phyloP scores from a whole-genome alignment of 2,797 vertebrate genomes.

The Pterois miles region DNA sequence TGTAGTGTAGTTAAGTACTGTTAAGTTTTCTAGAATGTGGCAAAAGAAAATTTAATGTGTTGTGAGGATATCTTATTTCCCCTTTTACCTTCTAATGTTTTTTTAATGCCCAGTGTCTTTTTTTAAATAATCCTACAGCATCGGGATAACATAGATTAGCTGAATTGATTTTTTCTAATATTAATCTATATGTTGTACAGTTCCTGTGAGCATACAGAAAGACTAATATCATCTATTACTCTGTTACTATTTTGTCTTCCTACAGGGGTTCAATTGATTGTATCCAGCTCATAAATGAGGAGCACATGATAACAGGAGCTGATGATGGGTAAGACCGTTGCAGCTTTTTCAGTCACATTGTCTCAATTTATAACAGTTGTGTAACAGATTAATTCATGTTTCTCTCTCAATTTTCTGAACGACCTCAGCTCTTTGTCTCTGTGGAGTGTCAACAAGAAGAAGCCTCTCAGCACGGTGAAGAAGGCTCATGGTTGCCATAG shows the following conservation, averaged over 20 bases:
- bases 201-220: not conserved
- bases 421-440: slow-evolving; percentile 87
- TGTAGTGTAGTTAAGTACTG: too few relatives aligned
- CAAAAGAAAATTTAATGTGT: too few relatives aligned
- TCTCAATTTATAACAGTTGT: not conserved
- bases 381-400: slow-evolving; percentile 9
- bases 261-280: slow-evolving; percentile 94
- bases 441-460: slow-evolving; percentile 96
- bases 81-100: too few relatives aligned
- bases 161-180: not conserved
- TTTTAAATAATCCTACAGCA: too few relatives aligned
- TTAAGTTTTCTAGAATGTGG: too few relatives aligned
- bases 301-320: slow-evolving; percentile 94
- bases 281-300: slow-evolving; percentile 96
- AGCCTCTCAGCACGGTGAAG: slow-evolving; percentile 87
- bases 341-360: not conserved
- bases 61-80: too few relatives aligned
- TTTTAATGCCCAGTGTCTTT: too few relatives aligned
- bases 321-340: slow-evolving; percentile 90
- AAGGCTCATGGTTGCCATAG: slow-evolving; percentile 88
- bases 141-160: too few relatives aligned
- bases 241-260: not conserved
- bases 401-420: slow-evolving; percentile 73
- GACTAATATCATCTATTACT: not conserved
- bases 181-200: not conserved